Evolutionary conservation across 2,113 vertebrate species (phyloP), one percentile per base, ranked within the genome.

Genomic region (Willisornis vidua): DNA sequence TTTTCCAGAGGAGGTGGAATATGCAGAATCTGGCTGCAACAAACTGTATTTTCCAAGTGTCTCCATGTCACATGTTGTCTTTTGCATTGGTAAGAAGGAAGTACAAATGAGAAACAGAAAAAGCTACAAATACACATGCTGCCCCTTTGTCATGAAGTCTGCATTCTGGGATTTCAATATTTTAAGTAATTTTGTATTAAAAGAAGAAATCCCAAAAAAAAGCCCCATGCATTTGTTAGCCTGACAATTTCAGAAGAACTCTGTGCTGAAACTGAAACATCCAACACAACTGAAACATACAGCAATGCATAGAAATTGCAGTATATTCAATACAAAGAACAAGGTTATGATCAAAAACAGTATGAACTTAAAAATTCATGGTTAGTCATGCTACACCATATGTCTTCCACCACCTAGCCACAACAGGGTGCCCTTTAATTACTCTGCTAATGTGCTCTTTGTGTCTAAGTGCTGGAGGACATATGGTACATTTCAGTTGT

Each of bases 391-490:
- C 81, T 86, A 63, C 33, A 81, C 94, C 94, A 96, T 96, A 97
- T 97, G 95, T 96, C 93, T 55, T 90, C 68, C 85, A 80, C 68
- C 85, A 96, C 95, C 94, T 96, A 96, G 72, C 75, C 96, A 86
- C 95, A 94, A 97, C 90, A 92, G 96, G 96, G 94, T 94, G 95
- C 88, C 83, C 94, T 95, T 96, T 96, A 96, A 96, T 94, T 93
- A 94, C 94, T 83, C 81, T 46, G 61, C 76, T 95, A 97, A 97
- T 94, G 93, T 90, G 78, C 46, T 94, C 90, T 94, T 92, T 95
- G 80, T 88, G 80, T 91, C 84, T 89, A 87, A 96, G 58, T 96
- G 89, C 88, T 89, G 58, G 61, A 92, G 92, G 87, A 96, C 94
- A 96, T 97, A 96, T 92, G 94, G 95, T 95, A 87, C 88, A 31